These are phyloP conservation scores for Sterrhoptilus dennistouni DNA, from an alignment of 2,113 vertebrate genomes.

Conservation along the genomic window DNA sequence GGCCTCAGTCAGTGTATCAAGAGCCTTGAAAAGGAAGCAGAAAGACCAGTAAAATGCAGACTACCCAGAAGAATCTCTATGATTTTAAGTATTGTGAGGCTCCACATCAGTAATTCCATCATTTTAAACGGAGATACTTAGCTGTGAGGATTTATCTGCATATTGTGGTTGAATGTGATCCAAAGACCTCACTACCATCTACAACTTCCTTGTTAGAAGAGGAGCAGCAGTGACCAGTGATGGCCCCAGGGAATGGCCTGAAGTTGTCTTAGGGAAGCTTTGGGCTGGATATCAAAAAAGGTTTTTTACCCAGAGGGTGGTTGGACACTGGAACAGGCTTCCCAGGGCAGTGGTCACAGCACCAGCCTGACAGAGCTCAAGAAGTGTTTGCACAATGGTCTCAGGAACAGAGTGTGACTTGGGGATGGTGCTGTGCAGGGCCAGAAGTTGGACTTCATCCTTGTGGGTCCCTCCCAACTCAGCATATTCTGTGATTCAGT, in stretches of 20 bases:
- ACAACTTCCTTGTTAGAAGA: not conserved
- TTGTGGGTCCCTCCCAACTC: not conserved
- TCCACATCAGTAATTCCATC: not conserved
- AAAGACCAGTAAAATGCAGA: not conserved
- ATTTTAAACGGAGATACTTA: not conserved
- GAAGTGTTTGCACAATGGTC: not conserved
- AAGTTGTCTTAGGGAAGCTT: not conserved
- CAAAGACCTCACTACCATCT: not conserved
- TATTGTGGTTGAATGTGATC: not conserved
- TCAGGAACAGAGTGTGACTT: not conserved
- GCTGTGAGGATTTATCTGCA: not conserved
- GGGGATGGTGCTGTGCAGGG: not conserved
- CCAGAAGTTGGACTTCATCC: not conserved
- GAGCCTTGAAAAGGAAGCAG: not conserved
- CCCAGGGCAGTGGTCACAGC: not conserved
- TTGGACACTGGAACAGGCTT: not conserved
- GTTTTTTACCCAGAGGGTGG: not conserved
- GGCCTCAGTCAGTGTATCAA: not conserved
- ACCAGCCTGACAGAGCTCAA: not conserved
- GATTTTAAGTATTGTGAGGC: not conserved
- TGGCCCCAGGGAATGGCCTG: fast-evolving
- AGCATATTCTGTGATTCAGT: not conserved
- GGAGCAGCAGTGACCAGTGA: not conserved
- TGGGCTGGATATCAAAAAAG: not conserved
- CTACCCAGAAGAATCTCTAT: not conserved